Conservation (phyloP, 2,113 vertebrate species). For the Psittacus erithacus region DNA sequence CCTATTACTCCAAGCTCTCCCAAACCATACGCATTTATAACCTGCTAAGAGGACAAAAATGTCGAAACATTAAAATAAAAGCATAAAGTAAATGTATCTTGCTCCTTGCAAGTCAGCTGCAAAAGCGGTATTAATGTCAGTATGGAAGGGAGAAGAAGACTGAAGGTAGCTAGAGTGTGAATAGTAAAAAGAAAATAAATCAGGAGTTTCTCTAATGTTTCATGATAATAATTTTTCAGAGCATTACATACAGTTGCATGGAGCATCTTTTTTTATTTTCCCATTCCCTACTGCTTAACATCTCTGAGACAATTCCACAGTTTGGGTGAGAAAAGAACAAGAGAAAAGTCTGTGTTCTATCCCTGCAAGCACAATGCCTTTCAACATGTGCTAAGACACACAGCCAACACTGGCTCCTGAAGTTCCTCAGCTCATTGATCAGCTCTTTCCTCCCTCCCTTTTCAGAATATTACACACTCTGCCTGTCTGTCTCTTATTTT, state of each 20-base stretch:
- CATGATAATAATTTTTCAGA: background rate
- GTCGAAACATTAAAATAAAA: background rate
- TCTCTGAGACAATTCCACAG: background rate
- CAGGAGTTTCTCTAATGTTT: background rate
- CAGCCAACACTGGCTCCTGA: background rate
- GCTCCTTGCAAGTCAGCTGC: background rate
- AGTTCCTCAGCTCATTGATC: background rate
- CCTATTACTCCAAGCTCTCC: background rate
- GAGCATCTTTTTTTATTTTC: background rate
- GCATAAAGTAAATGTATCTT: background rate
- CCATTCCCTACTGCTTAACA: background rate
- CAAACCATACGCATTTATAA: background rate
- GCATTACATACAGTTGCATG: background rate
- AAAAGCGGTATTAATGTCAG: background rate
- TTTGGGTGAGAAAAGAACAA: background rate
- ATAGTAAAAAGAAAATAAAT: background rate
- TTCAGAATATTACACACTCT: background rate
- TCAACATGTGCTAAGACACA: background rate
- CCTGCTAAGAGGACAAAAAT: background rate
- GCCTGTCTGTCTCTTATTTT: background rate
- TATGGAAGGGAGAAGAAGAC: fast-evolving
- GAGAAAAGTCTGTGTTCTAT: background rate
- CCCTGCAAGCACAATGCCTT: background rate
- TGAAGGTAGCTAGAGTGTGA: background rate
- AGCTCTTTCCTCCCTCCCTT: background rate